phyloP scores from a whole-genome alignment of 2,113 vertebrate species.

The Nesogale talazaci region DNA sequence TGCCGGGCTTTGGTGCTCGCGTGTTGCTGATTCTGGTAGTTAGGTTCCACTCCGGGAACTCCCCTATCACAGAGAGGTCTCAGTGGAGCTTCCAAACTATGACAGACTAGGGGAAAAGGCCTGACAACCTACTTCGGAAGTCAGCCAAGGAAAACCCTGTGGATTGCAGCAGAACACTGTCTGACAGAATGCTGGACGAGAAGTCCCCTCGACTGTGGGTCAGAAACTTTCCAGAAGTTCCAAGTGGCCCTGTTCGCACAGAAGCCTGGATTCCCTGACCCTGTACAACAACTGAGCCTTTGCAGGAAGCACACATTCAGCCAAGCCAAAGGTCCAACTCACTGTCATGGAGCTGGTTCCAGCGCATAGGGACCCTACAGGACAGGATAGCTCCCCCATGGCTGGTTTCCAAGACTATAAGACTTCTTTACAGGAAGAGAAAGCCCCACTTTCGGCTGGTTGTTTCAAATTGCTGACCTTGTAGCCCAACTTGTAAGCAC shows the following conservation, averaged over 20 bases:
- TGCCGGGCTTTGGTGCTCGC: neutral
- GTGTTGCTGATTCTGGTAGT: neutral
- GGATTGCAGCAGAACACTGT: neutral
- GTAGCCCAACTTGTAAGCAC: too few relatives aligned
- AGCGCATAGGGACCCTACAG: too few relatives aligned
- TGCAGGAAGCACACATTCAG: neutral
- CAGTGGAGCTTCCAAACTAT: neutral
- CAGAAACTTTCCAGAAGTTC: too few relatives aligned
- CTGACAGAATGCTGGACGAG: neutral
- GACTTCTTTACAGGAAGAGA: too few relatives aligned
- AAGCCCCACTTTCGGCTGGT: too few relatives aligned
- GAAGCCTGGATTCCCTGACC: neutral
- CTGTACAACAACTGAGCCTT: neutral
- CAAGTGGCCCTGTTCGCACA: neutral
- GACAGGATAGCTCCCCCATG: too few relatives aligned
- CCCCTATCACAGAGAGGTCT: neutral
- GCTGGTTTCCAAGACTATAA: too few relatives aligned
- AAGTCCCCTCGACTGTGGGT: too few relatives aligned
- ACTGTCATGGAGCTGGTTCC: too few relatives aligned
- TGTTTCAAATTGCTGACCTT: too few relatives aligned
- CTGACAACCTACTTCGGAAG: neutral
- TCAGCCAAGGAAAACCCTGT: neutral
- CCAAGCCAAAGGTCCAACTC: too few relatives aligned
- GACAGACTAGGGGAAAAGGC: neutral
- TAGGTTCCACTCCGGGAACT: neutral